These are phyloP conservation scores for Malurus melanocephalus DNA, from an alignment of 2,113 vertebrate genomes.

Conservation along the genomic window DNA sequence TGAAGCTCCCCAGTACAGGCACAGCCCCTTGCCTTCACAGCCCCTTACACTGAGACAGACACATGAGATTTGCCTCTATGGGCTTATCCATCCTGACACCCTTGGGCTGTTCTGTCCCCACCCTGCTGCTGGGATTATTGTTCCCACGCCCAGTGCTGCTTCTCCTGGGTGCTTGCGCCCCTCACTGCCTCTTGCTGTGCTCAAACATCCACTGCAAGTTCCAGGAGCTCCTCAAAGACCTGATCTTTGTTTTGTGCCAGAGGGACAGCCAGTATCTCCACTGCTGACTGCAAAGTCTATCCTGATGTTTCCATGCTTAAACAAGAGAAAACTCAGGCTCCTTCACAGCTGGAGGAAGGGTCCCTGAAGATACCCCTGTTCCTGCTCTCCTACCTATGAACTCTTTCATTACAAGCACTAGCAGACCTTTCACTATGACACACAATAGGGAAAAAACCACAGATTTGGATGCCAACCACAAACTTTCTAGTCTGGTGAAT, in stretches of 20 bases:
- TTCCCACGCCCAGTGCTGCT: background rate
- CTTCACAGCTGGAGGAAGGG: background rate
- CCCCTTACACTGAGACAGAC: rapidly evolving
- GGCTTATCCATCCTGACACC: background rate
- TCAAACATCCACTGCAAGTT: background rate
- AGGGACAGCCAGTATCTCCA: background rate
- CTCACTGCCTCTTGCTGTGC: background rate
- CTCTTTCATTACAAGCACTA: background rate
- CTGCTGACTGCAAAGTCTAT: background rate
- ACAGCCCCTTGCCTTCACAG: background rate
- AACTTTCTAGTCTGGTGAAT: background rate
- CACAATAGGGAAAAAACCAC: background rate
- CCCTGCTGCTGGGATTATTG: background rate
- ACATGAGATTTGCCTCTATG: rapidly evolving
- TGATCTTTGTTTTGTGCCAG: background rate
- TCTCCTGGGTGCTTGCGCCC: background rate
- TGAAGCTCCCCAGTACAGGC: background rate
- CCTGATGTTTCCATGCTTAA: background rate
- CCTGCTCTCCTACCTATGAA: background rate
- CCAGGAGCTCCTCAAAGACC: background rate
- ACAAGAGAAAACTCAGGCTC: background rate
- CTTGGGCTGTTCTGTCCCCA: background rate
- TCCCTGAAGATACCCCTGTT: background rate
- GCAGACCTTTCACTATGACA: background rate
- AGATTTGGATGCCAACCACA: background rate